Evolutionary conservation across 92 coral and sea anemone species (phyloP).

Genomic region (Chrysogorgia sp.): DNA sequence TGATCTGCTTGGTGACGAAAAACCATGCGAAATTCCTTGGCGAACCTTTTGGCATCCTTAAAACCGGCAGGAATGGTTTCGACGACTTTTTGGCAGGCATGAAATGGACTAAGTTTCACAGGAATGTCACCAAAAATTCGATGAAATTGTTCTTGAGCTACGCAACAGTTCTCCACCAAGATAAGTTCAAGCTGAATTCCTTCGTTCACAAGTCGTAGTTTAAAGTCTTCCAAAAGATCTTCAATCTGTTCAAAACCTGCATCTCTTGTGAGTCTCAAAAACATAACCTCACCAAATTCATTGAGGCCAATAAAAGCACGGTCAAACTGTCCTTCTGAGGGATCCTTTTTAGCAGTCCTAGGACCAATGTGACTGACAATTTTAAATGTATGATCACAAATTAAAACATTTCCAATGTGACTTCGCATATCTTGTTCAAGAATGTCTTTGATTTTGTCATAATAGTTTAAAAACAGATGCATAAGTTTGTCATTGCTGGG

Average conservation of each 20-base stretch:
- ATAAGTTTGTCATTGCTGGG: conserved; percentile 81
- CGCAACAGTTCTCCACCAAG: conserved; percentile 75
- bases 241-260: conserved; percentile 64
- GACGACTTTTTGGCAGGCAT: conserved; percentile 60
- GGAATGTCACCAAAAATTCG: conserved; percentile 27
- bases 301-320: conserved; percentile 72
- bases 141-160: conserved; percentile 38
- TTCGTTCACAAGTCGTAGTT: conserved; percentile 50
- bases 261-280: conserved; percentile 64
- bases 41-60: conserved; percentile 47
- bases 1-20: conserved; percentile 63
- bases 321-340: conserved; percentile 65
- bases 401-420: conserved; percentile 61
- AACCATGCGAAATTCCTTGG: conserved; percentile 64
- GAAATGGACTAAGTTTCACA: conserved; percentile 29
- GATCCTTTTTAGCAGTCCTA: conserved; percentile 51
- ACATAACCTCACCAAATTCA: conserved; percentile 73
- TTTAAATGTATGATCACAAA: conserved; percentile 76
- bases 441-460: conserved; percentile 54
- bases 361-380: conserved; percentile 66
- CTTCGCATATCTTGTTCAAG: conserved; percentile 64
- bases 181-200: conserved; percentile 66
- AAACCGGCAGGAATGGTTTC: conserved; percentile 53
- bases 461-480: conserved; percentile 67
- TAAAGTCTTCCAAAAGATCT: conserved; percentile 53